Base-by-base conservation (phyloP, 1,140 invertebrate genomes). In the Diachasma alloeum region DNA sequence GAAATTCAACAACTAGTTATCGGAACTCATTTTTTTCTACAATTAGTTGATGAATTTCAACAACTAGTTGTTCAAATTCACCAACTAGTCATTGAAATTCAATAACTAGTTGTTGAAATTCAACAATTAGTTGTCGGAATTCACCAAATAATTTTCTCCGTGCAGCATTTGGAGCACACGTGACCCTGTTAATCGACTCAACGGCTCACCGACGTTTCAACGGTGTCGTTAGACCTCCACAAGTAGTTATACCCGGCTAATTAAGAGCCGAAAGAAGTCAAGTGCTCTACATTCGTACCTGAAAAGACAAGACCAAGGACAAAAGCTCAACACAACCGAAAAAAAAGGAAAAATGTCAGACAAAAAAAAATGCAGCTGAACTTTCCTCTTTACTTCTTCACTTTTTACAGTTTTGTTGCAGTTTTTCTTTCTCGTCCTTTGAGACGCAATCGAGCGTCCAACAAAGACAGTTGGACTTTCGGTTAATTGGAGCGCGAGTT, bases 311-410 rank as follows among this genome's bases (percentile, higher is more conserved):
- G 24, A 63, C 5, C 48, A n/a, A 53, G n/a, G 17, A 19, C 17
- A n/a, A 9, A 46, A n/a, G 48, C n/a, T 17, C 17, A n/a, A 53
- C 13, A 53, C n/a, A 53, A 63, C 10, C 59, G 24, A 63, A 24
- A 26, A 63, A 63, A 63, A 63, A 26, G 8, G n/a, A 19, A 22
- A 59, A 59, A 59, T 19, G 11, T 15, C 24, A 63, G 26, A 15
- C 3, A 59, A 63, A 63, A 26, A 63, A 63, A 26, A 24, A 0
- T 63, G 24, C 22, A 6, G 59, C 26, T 63, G 59, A 31, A 31
- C 59, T 63, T 63, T 63, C 24, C 59, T 63, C 59, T 63, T 59
- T 63, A 63, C 59, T 63, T 31, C 59, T 63, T 13, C 59, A 26
- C 10, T 63, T 63, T 53, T 53, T 53, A 2, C n/a, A 53, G 5